phyloP scores from a whole-genome alignment of 2,797 vertebrate genomes.

The Anguilla megastoma region DNA sequence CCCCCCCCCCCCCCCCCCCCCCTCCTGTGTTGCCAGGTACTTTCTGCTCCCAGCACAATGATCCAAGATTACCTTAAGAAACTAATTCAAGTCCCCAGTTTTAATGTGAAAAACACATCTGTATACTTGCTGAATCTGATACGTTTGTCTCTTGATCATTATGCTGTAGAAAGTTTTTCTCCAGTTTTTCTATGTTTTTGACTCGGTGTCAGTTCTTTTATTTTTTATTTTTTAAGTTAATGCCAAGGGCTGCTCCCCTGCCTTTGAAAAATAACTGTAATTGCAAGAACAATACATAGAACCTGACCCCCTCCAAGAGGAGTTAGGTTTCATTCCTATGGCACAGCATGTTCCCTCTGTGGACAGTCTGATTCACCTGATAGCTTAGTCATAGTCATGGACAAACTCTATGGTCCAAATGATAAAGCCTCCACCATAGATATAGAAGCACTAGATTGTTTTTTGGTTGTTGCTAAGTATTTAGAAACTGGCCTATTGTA shows the following conservation, averaged over 20 bases:
- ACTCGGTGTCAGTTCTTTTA: background rate
- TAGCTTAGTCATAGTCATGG: background rate
- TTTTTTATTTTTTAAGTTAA: constrained; percentile 41
- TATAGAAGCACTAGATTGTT: background rate
- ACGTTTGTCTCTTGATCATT: background rate
- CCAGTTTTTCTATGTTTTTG: background rate
- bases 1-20: background rate
- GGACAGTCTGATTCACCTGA: background rate
- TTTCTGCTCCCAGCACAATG: background rate
- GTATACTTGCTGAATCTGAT: background rate
- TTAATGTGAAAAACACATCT: background rate
- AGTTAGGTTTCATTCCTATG: background rate
- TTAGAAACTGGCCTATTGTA: background rate
- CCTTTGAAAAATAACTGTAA: constrained; percentile 14
- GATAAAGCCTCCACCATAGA: background rate
- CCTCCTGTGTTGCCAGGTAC: background rate
- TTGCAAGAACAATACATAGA: background rate
- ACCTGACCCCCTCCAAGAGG: background rate
- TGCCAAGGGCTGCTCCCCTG: constrained; percentile 61
- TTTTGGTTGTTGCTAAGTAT: too few species aligned
- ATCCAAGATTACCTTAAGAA: background rate
- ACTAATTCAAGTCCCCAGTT: background rate
- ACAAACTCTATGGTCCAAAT: background rate
- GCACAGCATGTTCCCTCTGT: background rate
- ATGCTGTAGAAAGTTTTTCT: background rate